A percentile compares a stretch with the other conserved stretches of the same genome.
These are phyloP conservation scores for Rhinichthys osculus DNA, from an alignment of 2,797 vertebrate species.

Conservation along the genomic window DNA sequence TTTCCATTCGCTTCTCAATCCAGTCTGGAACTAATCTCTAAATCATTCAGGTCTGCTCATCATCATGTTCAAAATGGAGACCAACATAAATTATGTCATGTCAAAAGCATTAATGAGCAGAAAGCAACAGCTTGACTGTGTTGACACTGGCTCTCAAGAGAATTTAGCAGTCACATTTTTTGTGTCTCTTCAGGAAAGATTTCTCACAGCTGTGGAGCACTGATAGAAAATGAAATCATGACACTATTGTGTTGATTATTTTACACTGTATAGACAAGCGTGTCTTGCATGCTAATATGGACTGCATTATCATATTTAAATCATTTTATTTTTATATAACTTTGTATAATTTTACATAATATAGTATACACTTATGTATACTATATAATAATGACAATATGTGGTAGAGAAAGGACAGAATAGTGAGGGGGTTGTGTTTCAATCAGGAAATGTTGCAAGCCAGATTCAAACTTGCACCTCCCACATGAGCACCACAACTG, in stretches of 20 bases:
- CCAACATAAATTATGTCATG: slow-evolving; percentile 20
- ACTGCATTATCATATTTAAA: not conserved
- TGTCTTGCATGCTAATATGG: not conserved
- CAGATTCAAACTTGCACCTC: not conserved
- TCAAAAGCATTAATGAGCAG: slow-evolving; percentile 35
- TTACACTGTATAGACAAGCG: not conserved
- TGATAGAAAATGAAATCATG: not conserved
- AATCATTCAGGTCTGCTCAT: slow-evolving; percentile 32
- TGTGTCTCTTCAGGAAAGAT: not conserved
- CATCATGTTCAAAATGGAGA: slow-evolving; percentile 11
- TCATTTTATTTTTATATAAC: not conserved
- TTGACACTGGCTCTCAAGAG: slow-evolving; percentile 19
- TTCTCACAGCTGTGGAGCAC: slow-evolving; percentile 1
- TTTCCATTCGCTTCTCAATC: not conserved
- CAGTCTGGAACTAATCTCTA: not conserved
- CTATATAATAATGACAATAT: not conserved
- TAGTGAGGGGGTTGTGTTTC: not conserved
- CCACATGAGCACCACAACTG: not conserved
- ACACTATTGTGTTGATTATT: not conserved
- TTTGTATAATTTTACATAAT: not conserved
- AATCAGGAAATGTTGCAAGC: slow-evolving; percentile 1
- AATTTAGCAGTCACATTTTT: slow-evolving; percentile 13
- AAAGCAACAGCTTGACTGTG: slow-evolving; percentile 6
- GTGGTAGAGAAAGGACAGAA: not conserved
- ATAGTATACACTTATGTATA: not conserved